Conservation (phyloP, 2,113 vertebrate species). For the Cheirogaleus medius region DNA sequence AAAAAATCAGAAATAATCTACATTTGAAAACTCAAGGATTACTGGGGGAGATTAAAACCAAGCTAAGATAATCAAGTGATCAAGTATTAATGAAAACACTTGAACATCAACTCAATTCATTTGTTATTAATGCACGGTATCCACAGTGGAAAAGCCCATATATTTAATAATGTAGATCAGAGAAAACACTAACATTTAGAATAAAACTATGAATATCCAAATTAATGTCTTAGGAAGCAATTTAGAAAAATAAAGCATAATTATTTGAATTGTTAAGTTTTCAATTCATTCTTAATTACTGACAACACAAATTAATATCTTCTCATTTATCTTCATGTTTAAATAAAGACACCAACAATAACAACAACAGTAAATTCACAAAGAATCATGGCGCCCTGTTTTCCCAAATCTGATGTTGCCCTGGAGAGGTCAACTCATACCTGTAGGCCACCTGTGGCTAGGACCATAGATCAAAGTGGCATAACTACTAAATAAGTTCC, state of each 20-base stretch:
- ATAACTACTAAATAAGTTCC: constrained; percentile 71
- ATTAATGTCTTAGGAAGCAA: not conserved
- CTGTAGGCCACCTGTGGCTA: constrained; percentile 55
- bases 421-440: not conserved
- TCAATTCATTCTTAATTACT: constrained; percentile 3
- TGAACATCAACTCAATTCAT: not conserved
- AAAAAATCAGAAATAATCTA: not conserved
- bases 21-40: constrained; percentile 13
- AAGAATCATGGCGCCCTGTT: not conserved
- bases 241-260: not conserved
- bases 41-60: not conserved
- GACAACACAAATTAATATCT: not conserved
- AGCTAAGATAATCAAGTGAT: constrained; percentile 36
- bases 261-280: constrained; percentile 24
- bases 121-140: not conserved
- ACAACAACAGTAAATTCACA: not conserved
- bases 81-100: constrained; percentile 22
- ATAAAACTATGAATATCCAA: not conserved
- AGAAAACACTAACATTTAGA: not conserved
- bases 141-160: not conserved
- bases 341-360: not conserved
- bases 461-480: constrained; percentile 66
- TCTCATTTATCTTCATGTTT: not conserved
- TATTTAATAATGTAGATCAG: not conserved
- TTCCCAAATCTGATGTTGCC: not conserved